Conservation (phyloP, 2,797 vertebrate genomes). For the Phrynocephalus vlangalii region DNA sequence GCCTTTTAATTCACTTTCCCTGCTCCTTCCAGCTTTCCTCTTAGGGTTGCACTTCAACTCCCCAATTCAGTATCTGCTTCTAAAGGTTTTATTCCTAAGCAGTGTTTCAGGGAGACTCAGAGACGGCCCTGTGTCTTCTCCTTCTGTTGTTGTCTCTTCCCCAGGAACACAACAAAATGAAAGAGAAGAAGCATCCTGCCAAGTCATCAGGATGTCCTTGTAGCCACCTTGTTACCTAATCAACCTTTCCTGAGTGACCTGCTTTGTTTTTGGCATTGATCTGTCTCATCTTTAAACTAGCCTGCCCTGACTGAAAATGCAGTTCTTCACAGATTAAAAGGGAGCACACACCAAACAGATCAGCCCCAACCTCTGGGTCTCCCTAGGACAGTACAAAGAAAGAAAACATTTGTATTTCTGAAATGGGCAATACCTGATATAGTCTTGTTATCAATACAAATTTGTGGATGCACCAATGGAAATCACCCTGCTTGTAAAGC, state of each 20-base stretch:
- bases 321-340: neutral
- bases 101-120: too few species aligned
- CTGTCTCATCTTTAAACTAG: neutral
- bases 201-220: constrained; percentile 1
- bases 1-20: too few species aligned
- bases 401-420: too few species aligned
- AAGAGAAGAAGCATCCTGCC: neutral
- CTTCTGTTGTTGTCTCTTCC: neutral
- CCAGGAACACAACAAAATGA: neutral
- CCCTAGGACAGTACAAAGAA: too few species aligned
- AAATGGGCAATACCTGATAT: too few species aligned
- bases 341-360: neutral
- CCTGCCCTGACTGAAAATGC: neutral
- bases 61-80: too few species aligned
- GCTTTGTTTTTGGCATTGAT: neutral
- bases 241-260: neutral
- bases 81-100: too few species aligned
- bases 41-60: neutral
- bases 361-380: neutral
- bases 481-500: too few species aligned
- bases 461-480: too few species aligned
- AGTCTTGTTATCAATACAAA: too few species aligned
- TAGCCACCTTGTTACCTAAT: neutral
- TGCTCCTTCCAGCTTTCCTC: neutral
- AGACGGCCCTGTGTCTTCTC: neutral